phyloP scores from a whole-genome alignment of 2,113 vertebrate genomes.

The Lampris incognitus region DNA sequence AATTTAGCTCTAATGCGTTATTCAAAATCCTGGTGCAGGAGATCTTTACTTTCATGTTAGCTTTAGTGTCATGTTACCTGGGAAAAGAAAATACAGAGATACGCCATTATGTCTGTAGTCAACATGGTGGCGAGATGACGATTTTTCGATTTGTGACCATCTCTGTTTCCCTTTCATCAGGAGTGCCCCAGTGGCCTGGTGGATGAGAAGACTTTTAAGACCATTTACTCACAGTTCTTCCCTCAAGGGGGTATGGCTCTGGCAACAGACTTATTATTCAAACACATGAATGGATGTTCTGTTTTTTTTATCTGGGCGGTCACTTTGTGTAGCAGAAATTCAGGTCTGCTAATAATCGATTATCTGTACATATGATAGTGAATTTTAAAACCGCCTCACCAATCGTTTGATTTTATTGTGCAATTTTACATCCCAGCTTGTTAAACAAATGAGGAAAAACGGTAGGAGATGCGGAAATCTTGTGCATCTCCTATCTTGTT shows the following conservation, averaged over 20 bases:
- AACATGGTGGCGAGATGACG: no score
- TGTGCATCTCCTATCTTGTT: no score
- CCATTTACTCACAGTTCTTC: conserved; percentile 90
- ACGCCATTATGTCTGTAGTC: no score
- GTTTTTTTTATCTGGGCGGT: background rate
- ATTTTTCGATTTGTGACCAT: background rate
- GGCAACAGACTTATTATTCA: background rate
- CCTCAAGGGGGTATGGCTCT: conserved; percentile 85
- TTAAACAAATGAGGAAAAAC: no score
- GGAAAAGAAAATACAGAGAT: no score
- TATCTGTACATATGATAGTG: background rate
- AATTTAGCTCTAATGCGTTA: no score
- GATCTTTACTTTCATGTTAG: no score
- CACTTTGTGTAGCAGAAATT: background rate
- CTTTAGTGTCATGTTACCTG: no score
- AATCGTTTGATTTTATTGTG: background rate
- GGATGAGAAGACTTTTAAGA: conserved; percentile 89
- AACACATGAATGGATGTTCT: background rate
- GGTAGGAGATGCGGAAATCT: no score
- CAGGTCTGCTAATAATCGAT: background rate
- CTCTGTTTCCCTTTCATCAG: conserved; percentile 63
- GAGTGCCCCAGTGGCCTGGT: conserved; percentile 89
- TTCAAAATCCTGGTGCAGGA: no score
- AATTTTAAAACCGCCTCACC: background rate
- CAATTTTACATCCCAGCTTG: no score